These are phyloP conservation scores for Eptesicus fuscus DNA, from an alignment of 2,113 vertebrate species.

Conservation along the genomic window DNA sequence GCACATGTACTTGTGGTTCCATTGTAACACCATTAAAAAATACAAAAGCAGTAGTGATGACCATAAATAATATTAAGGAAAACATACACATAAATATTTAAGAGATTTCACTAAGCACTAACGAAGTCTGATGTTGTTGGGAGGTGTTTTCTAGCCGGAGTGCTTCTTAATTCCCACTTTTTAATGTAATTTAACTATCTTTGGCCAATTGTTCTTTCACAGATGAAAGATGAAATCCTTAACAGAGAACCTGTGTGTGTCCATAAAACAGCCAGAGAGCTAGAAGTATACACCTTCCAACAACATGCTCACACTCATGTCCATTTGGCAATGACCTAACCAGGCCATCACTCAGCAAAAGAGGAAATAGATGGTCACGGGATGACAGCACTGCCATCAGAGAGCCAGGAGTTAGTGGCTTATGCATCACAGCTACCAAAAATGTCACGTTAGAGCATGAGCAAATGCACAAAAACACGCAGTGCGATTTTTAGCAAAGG, in stretches of 20 bases:
- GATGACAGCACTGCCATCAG: background rate
- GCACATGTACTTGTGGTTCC: constrained; percentile 56
- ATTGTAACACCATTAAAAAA: constrained; percentile 25
- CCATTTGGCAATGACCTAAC: constrained; percentile 3
- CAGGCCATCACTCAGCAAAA: background rate
- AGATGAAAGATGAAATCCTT: background rate
- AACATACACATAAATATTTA: background rate
- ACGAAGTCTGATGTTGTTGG: constrained; percentile 39
- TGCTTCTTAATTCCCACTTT: background rate
- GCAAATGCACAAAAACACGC: background rate
- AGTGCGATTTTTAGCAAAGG: constrained; percentile 44
- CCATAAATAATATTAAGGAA: constrained; percentile 19
- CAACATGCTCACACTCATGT: background rate
- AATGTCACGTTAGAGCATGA: background rate
- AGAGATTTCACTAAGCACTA: constrained; percentile 20
- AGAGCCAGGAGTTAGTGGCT: background rate
- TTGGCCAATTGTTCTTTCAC: constrained; percentile 35
- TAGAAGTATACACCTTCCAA: constrained; percentile 32
- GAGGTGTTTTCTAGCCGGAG: constrained; percentile 3
- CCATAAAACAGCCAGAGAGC: background rate
- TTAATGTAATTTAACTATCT: background rate
- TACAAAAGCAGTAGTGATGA: constrained; percentile 49
- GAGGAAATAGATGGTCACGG: constrained; percentile 17
- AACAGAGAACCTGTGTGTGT: background rate
- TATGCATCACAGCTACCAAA: background rate